Percentiles rank a stretch among this genome's conserved stretches.
phyloP scores from a whole-genome alignment of 2,888 invertebrate species.

The Trissonchulus sp. region DNA sequence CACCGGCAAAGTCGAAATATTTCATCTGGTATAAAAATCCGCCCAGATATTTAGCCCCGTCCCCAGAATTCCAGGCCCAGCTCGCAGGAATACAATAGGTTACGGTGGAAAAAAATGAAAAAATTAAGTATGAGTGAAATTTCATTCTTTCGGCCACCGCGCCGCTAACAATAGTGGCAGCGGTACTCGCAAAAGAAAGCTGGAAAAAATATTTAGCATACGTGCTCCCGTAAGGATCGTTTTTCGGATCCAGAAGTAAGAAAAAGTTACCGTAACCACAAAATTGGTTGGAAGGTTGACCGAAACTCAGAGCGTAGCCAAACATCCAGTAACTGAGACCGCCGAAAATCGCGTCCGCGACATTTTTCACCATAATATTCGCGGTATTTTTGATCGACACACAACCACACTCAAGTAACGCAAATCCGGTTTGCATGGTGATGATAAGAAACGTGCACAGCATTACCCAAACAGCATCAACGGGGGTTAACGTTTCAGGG shows the following conservation, averaged over 20 bases:
- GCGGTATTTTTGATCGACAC: no score
- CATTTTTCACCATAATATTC: no score
- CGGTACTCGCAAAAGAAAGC: constrained; percentile 74
- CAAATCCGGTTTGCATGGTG: no score
- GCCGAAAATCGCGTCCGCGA: no score
- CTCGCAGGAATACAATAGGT: constrained; percentile 81
- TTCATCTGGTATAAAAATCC: constrained; percentile 70
- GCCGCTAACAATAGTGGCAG: constrained; percentile 84
- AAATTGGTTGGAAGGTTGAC: constrained; percentile 65
- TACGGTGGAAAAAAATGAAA: constrained; percentile 67
- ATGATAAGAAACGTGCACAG: no score
- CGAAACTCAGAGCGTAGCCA: no score
- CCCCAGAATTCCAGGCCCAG: constrained; percentile 59
- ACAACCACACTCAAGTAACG: no score
- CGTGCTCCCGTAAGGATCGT: constrained; percentile 72
- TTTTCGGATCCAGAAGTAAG: no score
- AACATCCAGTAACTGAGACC: no score
- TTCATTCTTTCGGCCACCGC: constrained; percentile 73
- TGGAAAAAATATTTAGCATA: constrained; percentile 85
- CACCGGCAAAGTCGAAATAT: constrained; percentile 53
- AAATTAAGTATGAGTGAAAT: constrained; percentile 48
- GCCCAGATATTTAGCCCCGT: neutral
- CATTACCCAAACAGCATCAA: no score
- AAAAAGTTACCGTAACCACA: constrained; percentile 77
- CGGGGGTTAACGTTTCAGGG: no score